phyloP scores from a whole-genome alignment of 2,888 invertebrate genomes.

The Neoaliturus tenellus region DNA sequence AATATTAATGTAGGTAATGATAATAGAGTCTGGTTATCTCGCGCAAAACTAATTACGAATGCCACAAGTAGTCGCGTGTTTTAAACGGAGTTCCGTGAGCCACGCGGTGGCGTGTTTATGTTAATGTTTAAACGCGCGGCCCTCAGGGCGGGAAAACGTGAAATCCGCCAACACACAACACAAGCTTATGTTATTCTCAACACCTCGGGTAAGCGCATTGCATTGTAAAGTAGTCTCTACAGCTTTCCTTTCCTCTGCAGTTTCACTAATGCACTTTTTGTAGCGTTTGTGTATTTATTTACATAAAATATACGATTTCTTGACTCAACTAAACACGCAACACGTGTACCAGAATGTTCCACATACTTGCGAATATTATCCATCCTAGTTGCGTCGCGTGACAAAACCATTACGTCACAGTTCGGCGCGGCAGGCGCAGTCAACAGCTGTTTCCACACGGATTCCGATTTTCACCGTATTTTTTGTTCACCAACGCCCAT shows the following conservation, averaged over 20 bases:
- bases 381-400: too few relatives aligned
- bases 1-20: too few relatives aligned
- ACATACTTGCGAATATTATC: too few relatives aligned
- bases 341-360: too few relatives aligned
- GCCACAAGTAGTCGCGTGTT: neutral
- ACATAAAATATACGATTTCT: too few relatives aligned
- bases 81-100: neutral
- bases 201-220: neutral
- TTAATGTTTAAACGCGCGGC: neutral
- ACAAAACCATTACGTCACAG: neutral
- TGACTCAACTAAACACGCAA: too few relatives aligned
- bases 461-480: neutral
- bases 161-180: neutral
- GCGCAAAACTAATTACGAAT: too few relatives aligned
- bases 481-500: neutral
- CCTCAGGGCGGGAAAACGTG: neutral
- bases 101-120: neutral
- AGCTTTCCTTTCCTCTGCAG: neutral
- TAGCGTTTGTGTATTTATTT: neutral
- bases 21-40: too few relatives aligned
- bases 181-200: neutral
- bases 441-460: constrained; percentile 2
- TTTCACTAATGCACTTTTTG: neutral
- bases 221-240: neutral
- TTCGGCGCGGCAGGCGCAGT: neutral